These are phyloP conservation scores for Archips crataeganus DNA, from an alignment of 2,888 invertebrate species.

Conservation along the genomic window DNA sequence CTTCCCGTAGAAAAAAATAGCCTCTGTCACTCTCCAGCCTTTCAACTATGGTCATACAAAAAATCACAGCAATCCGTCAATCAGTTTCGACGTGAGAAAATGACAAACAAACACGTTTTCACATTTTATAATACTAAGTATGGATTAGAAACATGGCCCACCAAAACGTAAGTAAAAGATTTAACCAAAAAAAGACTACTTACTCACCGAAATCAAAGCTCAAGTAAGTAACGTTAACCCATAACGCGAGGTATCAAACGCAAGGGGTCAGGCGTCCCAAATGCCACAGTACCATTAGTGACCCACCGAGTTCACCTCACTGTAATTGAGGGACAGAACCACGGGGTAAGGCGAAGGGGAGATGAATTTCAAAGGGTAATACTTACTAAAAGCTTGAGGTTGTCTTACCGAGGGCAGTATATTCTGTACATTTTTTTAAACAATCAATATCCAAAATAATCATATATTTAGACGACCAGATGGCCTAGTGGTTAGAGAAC, in stretches of 20 bases:
- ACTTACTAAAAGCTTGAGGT: not conserved
- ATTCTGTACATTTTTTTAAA: too few species aligned
- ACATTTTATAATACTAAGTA: too few species aligned
- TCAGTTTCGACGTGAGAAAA: too few species aligned
- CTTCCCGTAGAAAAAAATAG: too few species aligned
- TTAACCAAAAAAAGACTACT: not conserved
- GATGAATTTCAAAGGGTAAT: not conserved
- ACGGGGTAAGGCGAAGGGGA: not conserved
- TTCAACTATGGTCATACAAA: too few species aligned
- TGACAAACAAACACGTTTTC: too few species aligned
- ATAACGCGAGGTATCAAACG: slow-evolving; percentile 39
- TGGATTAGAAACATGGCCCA: too few species aligned
- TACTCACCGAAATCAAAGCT: not conserved
- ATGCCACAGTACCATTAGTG: slow-evolving; percentile 58
- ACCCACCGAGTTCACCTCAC: slow-evolving; percentile 49
- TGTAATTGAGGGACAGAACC: slow-evolving; percentile 32
- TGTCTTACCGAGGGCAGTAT: not conserved
- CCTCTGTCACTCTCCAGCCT: too few species aligned
- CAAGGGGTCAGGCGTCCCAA: slow-evolving; percentile 46
- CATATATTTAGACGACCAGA: too few species aligned
- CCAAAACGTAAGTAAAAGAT: not conserved
- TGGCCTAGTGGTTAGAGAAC: too few species aligned
- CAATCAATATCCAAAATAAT: too few species aligned
- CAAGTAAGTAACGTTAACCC: slow-evolving; percentile 32
- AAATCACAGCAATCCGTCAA: too few species aligned